phyloP scores from a whole-genome alignment of 2,888 invertebrate species.

The Sminthurinus aureus region DNA sequence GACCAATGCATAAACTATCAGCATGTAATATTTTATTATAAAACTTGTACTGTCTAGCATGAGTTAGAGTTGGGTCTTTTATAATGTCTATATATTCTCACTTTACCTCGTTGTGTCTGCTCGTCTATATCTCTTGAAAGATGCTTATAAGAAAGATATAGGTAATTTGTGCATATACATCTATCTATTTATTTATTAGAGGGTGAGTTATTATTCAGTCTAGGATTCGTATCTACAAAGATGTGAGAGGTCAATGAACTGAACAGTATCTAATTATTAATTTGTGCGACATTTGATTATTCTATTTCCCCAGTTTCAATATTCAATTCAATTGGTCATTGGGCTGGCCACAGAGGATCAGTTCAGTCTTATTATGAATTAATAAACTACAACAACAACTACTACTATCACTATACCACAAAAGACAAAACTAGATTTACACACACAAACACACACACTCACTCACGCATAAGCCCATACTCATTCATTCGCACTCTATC shows the following conservation, averaged over 20 bases:
- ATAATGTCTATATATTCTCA: background rate
- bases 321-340: background rate
- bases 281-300: conserved; percentile 55
- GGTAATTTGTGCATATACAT: background rate
- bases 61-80: background rate
- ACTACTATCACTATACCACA: background rate
- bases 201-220: conserved; percentile 15
- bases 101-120: background rate
- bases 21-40: background rate
- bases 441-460: background rate
- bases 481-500: background rate
- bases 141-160: background rate
- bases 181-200: background rate
- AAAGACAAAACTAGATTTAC: background rate
- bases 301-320: conserved; percentile 57
- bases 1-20: background rate
- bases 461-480: background rate
- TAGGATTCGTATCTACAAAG: background rate
- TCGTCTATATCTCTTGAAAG: background rate
- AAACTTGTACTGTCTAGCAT: background rate
- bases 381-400: background rate
- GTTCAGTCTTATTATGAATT: conserved; percentile 4
- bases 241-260: background rate
- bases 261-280: conserved; percentile 37
- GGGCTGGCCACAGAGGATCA: conserved; percentile 11